Base-by-base conservation (phyloP, 2,888 invertebrate genomes). In the Drosophila leonis region DNA sequence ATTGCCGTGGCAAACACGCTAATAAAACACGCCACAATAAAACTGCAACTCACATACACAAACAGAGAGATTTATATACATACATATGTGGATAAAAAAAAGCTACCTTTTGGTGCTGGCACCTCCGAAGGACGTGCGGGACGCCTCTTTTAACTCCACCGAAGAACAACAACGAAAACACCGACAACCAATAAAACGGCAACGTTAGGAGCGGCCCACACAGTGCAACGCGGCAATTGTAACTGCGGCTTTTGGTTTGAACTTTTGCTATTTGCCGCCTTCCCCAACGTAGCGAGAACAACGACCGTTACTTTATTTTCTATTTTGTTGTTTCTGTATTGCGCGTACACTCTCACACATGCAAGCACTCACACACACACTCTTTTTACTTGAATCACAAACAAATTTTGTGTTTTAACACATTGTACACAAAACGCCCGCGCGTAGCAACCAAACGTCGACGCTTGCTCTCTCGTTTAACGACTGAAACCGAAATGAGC, bases 41-140 rank as follows among this genome's bases (percentile, higher is more conserved):
- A 65, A 48, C 51, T 63, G 54, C 60, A 61, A 59, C 37, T 66
- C 49, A 49, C 31, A 49, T 35, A 44, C 62, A 75, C 35, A 46
- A 49, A 46, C 44, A 51, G 31, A 41, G 31, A 41, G n/a, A 29
- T 29, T 15, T 24, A 49, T 2, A 18, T 18, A 29, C 51, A 41
- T 39, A 66, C 52, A 46, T 39, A 72, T 78, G 72, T 76, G 76
- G 76, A 78, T 67, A 72, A 44, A 75, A 75, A 54, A 75, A 75
- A 54, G 72, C 68, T 88, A 88, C 88, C 83, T 83, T 83, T 85
- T 75, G 64, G 48, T 68, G 57, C 59, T 79, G 52, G 75, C 82
- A 70, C 78, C 75, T 79, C 64, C 79, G 51, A 68, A 55, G 72
- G 79, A 79, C 75, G 75, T 66, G 81, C 55, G 75, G 63, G 60